phyloP scores from a whole-genome alignment of 2,113 vertebrate genomes.

The Xiphias gladius region DNA sequence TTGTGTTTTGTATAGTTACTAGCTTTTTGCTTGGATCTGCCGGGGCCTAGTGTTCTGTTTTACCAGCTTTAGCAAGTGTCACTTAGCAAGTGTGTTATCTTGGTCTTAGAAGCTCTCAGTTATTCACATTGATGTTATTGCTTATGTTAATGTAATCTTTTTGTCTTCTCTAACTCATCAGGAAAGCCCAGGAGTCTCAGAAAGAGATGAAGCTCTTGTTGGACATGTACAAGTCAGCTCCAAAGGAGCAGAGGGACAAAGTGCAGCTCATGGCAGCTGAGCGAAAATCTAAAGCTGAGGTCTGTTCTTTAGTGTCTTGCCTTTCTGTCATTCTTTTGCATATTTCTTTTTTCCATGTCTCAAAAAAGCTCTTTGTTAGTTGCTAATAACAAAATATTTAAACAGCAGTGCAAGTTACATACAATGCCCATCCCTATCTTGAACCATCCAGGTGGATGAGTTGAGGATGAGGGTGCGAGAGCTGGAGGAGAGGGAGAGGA shows the following conservation, averaged over 20 bases:
- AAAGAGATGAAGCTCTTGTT: conserved; percentile 95
- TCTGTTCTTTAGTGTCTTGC: conserved; percentile 52
- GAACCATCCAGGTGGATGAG: conserved; percentile 87
- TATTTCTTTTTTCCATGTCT: neutral
- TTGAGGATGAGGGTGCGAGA: conserved; percentile 89
- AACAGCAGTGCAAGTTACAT: neutral
- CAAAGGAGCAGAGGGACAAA: conserved; percentile 95
- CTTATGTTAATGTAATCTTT: neutral
- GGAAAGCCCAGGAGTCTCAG: conserved; percentile 95
- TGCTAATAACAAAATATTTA: neutral
- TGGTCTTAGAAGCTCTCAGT: neutral
- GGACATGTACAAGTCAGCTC: conserved; percentile 96
- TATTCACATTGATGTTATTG: neutral
- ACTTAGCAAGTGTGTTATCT: neutral
- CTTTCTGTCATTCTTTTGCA: neutral
- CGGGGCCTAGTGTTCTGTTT: neutral
- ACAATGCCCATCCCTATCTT: neutral
- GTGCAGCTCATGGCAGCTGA: conserved; percentile 96
- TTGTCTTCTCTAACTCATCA: conserved; percentile 51
- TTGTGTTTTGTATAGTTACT: neutral
- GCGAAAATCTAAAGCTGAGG: conserved; percentile 94
- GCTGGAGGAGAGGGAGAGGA: conserved; percentile 91
- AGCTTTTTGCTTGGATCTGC: neutral
- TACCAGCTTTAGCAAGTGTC: neutral
- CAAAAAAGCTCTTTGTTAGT: neutral